Evolutionary conservation across 1,140 invertebrate genomes (phyloP), one percentile per base, ranked within the genome.

Genomic region (Drosophila grimshawi): DNA sequence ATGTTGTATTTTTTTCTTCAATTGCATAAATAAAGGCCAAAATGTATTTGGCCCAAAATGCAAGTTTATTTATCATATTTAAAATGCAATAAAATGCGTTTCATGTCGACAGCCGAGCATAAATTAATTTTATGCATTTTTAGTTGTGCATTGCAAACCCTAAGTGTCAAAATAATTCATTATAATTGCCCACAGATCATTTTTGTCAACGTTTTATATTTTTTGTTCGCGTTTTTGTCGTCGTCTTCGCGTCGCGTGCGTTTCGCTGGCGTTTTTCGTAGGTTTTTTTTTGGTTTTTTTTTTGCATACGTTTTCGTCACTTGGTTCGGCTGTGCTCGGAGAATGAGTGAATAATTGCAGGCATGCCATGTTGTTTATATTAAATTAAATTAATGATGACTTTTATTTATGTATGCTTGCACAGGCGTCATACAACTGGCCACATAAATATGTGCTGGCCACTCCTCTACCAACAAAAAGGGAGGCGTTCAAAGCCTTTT

Each of bases 111-210:
- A 75, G 78, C 46, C 7, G 37, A 37, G 66, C 88, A 90, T 90
- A 90, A 90, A 90, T 90, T 89, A 85, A 61, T 68, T 83, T 89
- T 85, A 85, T 85, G 80, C 85, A 67, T 89, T 90, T 88, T 83
- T 66, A 81, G 83, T 80, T 85, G 76, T 85, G 74, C 82, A 77
- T 82, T 79, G 76, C 73, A 79, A 68, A 53, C 85, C 85, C 85
- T 89, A 89, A 89, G 86, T 89, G 85, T 89, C 85, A 89, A 89
- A 89, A 89, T 90, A 90, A 90, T 90, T 90, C 86, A 90, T 90
- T 90, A 90, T 90, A 90, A 90, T 90, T 90, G 86, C 86, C 85
- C 85, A 89, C 85, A 89, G 85, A 89, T 89, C 85, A 89, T 89
- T 89, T 89, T 88, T 89, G 85, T 88, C 80, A 89, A 88, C 83